Evolutionary conservation across 2,113 vertebrate species (phyloP), one percentile per base, ranked within the genome.

Genomic region (Festucalex cinctus): DNA sequence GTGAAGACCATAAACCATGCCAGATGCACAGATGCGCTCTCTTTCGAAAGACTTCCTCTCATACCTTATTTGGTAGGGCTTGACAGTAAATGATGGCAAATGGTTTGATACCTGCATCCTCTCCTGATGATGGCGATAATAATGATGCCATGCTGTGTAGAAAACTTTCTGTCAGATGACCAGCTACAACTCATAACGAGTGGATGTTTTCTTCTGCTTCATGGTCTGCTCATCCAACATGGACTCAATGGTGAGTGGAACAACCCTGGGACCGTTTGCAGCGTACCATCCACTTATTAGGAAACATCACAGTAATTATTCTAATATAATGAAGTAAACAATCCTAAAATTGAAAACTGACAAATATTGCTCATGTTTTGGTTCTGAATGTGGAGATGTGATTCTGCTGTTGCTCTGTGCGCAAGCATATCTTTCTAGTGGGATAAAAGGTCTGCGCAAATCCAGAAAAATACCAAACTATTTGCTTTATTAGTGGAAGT

Each of bases 211-310:
- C 46, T n/a, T n/a, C 44, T 22, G 44, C 24, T n/a, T 69, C 32
- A 20, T 12, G 0, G 12, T 66, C 22, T 36, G 22, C 0, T 63
- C 44, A 51, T 59, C 54, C 19, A 76, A 57, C 59, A 83, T 86
- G 82, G 35, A 77, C 41, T 22, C n/a, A n/a, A n/a, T 78, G 48
- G 26, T 76, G 88, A 89, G 74, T 87, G n/a, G n/a, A n/a, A n/a
- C n/a, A n/a, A n/a, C n/a, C n/a, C n/a, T n/a, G n/a, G n/a, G n/a
- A n/a, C n/a, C n/a, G n/a, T n/a, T n/a, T n/a, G n/a, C n/a, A n/a
- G n/a, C n/a, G n/a, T n/a, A n/a, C n/a, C n/a, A n/a, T n/a, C n/a
- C n/a, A n/a, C n/a, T n/a, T n/a, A n/a, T n/a, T n/a, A n/a, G n/a
- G n/a, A n/a, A n/a, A n/a, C n/a, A n/a, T n/a, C n/a, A n/a, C n/a